Conservation (phyloP, 2,888 invertebrate species). For the Busseola fusca region DNA sequence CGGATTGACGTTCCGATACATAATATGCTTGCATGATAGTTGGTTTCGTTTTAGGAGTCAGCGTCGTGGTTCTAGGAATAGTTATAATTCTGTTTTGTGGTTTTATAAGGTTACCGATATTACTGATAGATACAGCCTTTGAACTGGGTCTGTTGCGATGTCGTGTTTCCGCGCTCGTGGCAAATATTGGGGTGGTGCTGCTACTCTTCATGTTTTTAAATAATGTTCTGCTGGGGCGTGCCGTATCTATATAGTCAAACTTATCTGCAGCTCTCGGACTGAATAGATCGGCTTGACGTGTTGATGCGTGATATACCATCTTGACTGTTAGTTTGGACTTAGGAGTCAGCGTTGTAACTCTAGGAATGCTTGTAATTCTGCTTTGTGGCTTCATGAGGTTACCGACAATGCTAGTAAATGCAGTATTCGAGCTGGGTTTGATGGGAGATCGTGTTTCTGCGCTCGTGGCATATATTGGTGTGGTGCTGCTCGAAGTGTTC, state of each 20-base stretch:
- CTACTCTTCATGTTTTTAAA: neutral
- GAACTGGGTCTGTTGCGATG: neutral
- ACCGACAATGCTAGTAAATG: neutral
- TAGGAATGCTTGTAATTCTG: neutral
- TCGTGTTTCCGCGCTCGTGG: conserved; percentile 3
- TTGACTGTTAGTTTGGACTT: neutral
- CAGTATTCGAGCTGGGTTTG: neutral
- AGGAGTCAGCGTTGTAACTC: neutral
- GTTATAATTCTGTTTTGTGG: neutral
- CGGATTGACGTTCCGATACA: neutral
- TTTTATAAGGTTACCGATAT: neutral
- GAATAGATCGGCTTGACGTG: neutral
- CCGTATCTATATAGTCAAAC: neutral
- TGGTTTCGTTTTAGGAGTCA: neutral
- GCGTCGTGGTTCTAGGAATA: neutral
- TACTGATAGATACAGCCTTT: neutral
- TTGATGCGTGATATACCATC: neutral
- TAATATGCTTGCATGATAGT: neutral
- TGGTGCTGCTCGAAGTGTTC: conserved; percentile 2
- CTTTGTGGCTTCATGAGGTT: neutral
- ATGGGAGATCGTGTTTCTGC: conserved; percentile 1
- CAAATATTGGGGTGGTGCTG: conserved; percentile 9
- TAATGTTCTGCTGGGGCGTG: neutral
- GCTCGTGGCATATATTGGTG: conserved; percentile 16
- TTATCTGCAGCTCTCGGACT: conserved; percentile 5